Evolutionary conservation across 2,888 invertebrate species (phyloP), one percentile per base, ranked within the genome.

Genomic region (Junonia oenone): DNA sequence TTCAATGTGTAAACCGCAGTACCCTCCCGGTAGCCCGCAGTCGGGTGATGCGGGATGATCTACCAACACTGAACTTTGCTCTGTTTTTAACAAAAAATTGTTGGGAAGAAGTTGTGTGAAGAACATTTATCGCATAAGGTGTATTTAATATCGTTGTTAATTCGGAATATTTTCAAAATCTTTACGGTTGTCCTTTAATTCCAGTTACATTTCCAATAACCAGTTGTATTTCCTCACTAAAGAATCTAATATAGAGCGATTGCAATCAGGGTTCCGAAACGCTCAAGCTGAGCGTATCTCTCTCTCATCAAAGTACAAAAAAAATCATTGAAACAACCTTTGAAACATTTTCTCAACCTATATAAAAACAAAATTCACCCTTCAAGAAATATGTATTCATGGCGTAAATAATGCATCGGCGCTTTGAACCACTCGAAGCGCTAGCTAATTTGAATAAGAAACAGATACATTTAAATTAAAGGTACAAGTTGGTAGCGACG

Each of bases 401-500:
- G 26, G 13, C 31, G 17, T 35, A 14, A 54, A 48, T 47, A 54
- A 54, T 47, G 47, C 47, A 43, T 53, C 35, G 15, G 48, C 43
- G 29, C 27, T 48, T 54, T 22, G 31, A 48, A 35, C 22, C 33
- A 48, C 48, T 48, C 37, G 19, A 35, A 46, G 29, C 31, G 31
- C 38, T 46, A 49, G 47, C 49, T 59, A 58, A 63, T 65, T 65
- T 65, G 62, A 63, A 63, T 65, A 63, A 56, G 62, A 55, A 65
- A 62, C 54, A 60, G 63, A 58, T 55, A 58, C 52, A 63, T 65
- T 65, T 58, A 59, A 65, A 65, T 64, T 62, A n/a, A n/a, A n/a
- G n/a, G n/a, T n/a, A n/a, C n/a, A n/a, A n/a, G n/a, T n/a, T n/a
- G n/a, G n/a, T n/a, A n/a, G n/a, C n/a, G n/a, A n/a, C n/a, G n/a